Percentiles rank a stretch among this genome's conserved stretches.
These are phyloP conservation scores for Megamerina dolium DNA, from an alignment of 2,888 invertebrate genomes.

Conservation along the genomic window DNA sequence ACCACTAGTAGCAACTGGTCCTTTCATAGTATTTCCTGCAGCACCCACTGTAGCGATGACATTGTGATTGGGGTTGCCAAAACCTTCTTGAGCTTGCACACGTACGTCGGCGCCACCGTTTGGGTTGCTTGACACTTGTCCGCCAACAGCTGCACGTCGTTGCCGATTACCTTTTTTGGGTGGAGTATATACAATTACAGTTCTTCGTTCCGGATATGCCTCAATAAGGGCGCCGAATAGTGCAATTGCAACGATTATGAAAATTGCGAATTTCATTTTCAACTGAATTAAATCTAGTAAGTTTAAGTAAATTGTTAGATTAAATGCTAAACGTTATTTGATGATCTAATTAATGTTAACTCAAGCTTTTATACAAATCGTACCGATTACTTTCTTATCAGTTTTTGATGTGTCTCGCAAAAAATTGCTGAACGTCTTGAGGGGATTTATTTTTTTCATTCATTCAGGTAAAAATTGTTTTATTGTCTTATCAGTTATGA, in stretches of 20 bases:
- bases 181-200: slow-evolving; percentile 4
- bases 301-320: no score
- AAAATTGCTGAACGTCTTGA: no score
- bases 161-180: slow-evolving; percentile 26
- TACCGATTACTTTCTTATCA: no score
- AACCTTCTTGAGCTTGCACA: slow-evolving; percentile 28
- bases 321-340: no score
- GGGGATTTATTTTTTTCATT: no score
- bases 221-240: slow-evolving; percentile 9
- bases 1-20: slow-evolving; percentile 25
- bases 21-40: slow-evolving; percentile 23
- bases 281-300: no score
- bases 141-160: no score
- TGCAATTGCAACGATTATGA: slow-evolving; percentile 2
- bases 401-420: no score
- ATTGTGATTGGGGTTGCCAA: slow-evolving; percentile 38
- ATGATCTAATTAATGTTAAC: no score
- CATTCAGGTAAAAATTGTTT: no score
- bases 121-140: slow-evolving; percentile 31
- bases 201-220: slow-evolving; percentile 14
- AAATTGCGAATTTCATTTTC: slow-evolving; percentile 19
- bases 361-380: no score
- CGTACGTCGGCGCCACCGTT: slow-evolving; percentile 35
- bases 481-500: no score
- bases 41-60: slow-evolving; percentile 29